phyloP scores from a whole-genome alignment of 2,888 invertebrate genomes.

The Steinernema carpocapsae region DNA sequence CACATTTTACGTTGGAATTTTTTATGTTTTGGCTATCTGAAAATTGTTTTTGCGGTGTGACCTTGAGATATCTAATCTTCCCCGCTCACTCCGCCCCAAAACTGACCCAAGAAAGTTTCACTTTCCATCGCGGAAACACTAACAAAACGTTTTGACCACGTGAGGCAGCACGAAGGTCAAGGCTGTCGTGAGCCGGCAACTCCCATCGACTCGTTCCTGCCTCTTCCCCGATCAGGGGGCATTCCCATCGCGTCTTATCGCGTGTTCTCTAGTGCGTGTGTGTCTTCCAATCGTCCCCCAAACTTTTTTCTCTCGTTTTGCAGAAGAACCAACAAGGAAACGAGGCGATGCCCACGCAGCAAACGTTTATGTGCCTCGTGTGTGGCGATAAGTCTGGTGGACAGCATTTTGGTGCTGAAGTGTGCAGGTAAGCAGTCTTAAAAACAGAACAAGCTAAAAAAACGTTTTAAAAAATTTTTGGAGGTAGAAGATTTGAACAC shows the following conservation, averaged over 20 bases:
- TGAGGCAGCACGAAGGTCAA: conserved; percentile 11
- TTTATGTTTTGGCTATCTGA: no score
- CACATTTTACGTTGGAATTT: no score
- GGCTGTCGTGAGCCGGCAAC: conserved; percentile 4
- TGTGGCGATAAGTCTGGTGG: conserved; percentile 46
- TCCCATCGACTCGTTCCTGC: background rate
- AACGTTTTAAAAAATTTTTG: no score
- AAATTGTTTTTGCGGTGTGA: background rate
- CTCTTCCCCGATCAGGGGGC: background rate
- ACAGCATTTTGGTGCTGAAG: conserved; percentile 45
- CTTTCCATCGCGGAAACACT: background rate
- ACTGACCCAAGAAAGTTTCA: background rate
- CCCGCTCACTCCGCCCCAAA: background rate
- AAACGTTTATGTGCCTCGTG: conserved; percentile 37
- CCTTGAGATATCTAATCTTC: background rate
- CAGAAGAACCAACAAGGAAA: background rate
- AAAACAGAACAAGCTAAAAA: background rate
- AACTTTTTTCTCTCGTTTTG: background rate
- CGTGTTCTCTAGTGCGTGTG: background rate
- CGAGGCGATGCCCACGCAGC: conserved; percentile 9
- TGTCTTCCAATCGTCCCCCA: background rate
- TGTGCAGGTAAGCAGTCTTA: conserved; percentile 36
- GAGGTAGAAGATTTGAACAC: no score
- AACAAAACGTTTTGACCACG: background rate
- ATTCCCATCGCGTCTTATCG: conserved; percentile 30